Evolutionary conservation across 2,113 vertebrate species (phyloP).

Genomic region (Mobula hypostoma): DNA sequence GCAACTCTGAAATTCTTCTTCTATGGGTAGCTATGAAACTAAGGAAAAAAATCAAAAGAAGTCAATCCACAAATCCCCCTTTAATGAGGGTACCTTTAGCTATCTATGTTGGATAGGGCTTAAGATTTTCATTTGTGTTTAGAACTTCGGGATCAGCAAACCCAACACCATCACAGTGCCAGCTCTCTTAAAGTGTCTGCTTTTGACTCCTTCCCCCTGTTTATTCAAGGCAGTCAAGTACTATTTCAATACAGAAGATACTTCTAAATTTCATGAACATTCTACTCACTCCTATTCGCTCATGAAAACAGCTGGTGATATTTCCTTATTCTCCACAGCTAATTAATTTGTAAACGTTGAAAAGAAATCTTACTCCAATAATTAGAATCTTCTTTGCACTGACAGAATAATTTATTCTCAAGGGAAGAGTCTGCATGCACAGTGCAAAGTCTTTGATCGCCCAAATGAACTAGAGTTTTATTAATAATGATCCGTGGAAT

Average conservation of each 20-base stretch:
- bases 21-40: no score
- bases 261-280: background rate
- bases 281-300: no score
- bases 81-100: no score
- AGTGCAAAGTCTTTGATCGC: background rate
- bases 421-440: background rate
- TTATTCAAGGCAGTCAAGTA: background rate
- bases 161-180: background rate
- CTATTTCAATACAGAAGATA: background rate
- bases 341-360: background rate
- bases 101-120: no score
- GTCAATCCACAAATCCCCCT: no score
- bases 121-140: no score
- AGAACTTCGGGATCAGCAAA: no score
- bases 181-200: no score
- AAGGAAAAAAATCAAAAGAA: no score
- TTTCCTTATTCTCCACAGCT: background rate
- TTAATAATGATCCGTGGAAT: constrained; percentile 14
- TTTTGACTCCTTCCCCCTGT: no score
- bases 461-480: background rate
- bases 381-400: background rate
- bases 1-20: no score
- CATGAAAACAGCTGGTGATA: background rate
- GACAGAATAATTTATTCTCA: background rate
- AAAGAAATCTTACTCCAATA: background rate